A percentile compares a stretch with the other conserved stretches of the same genome.
phyloP scores from a whole-genome alignment of 2,113 vertebrate genomes.

The Callaeas wilsoni region DNA sequence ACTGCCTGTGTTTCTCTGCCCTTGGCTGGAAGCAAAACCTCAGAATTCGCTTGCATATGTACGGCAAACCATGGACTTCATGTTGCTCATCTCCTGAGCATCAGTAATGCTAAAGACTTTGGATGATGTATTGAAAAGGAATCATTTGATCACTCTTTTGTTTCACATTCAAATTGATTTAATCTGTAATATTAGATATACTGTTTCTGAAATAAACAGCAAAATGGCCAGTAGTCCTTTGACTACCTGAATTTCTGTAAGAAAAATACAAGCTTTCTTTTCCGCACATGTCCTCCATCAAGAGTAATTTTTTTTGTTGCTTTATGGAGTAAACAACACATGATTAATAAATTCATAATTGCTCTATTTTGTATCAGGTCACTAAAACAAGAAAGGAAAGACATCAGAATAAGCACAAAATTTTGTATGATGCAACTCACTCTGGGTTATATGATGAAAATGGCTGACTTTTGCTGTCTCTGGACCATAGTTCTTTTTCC shows the following conservation, averaged over 20 bases:
- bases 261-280: neutral
- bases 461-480: neutral
- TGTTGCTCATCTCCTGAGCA: neutral
- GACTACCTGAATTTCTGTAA: neutral
- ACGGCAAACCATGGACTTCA: neutral
- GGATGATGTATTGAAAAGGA: neutral
- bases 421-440: neutral
- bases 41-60: neutral
- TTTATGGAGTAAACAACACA: neutral
- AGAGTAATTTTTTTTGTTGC: neutral
- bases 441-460: neutral
- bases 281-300: accelerated
- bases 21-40: neutral
- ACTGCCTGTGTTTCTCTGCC: neutral
- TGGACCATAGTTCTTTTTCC: neutral
- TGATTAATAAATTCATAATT: neutral
- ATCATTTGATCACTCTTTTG: neutral
- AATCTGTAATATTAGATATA: neutral
- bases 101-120: neutral
- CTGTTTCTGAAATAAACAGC: neutral
- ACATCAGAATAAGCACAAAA: neutral
- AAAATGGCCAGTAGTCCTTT: neutral
- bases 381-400: neutral
- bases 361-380: neutral
- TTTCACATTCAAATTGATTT: neutral